Conservation (phyloP, 2,888 invertebrate species). For the Thereva nobilitata region DNA sequence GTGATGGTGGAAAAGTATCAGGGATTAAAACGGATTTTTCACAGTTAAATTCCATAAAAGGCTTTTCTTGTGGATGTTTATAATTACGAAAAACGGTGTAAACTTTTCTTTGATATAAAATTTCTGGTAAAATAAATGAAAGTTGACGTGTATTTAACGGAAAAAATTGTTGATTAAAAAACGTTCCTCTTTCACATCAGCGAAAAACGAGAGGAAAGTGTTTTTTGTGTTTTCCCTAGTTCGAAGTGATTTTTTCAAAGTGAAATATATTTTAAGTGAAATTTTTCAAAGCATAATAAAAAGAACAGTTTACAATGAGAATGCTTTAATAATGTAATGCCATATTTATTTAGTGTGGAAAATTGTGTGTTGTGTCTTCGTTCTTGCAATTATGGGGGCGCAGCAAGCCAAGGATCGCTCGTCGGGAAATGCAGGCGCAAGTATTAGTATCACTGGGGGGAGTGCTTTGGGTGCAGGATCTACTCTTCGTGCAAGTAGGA, state of each 20-base stretch:
- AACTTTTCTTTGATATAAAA: too few species aligned
- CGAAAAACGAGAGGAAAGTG: too few species aligned
- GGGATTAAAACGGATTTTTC: constrained; percentile 17
- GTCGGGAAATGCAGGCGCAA: constrained; percentile 59
- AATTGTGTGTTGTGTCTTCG: constrained; percentile 56
- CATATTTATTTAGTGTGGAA: constrained; percentile 7
- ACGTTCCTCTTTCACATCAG: too few species aligned
- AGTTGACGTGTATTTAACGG: too few species aligned
- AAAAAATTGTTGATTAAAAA: too few species aligned
- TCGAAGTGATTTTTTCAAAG: constrained; percentile 19
- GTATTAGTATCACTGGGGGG: constrained; percentile 27
- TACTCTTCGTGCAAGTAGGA: constrained; percentile 74
- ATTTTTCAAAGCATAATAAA: background rate
- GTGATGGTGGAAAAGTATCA: constrained; percentile 40
- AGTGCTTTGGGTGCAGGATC: constrained; percentile 57
- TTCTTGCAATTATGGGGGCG: constrained; percentile 74
- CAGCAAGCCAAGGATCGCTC: constrained; percentile 92
- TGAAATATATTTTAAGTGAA: constrained; percentile 5
- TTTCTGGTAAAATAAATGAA: too few species aligned
- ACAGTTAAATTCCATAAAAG: constrained; percentile 12
- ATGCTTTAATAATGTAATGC: constrained; percentile 23
- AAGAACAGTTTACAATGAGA: background rate
- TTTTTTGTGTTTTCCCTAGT: background rate
- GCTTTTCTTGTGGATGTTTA: too few species aligned
- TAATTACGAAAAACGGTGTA: too few species aligned